phyloP scores from a whole-genome alignment of 2,888 invertebrate species.

The Mellilla xanthometata region DNA sequence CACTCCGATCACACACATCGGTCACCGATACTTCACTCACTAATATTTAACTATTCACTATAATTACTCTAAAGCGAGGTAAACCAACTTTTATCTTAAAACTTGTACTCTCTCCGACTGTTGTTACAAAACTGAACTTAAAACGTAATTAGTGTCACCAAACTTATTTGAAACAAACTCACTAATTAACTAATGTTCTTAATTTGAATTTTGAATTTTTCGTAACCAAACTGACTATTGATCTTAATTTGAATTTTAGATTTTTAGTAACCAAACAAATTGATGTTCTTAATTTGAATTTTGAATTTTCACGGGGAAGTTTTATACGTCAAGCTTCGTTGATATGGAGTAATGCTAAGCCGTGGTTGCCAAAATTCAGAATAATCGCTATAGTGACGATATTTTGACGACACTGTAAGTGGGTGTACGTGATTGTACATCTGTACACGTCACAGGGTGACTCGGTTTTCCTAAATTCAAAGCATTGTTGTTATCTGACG shows the following conservation, averaged over 20 bases:
- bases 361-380: conserved; percentile 34
- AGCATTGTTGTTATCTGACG: conserved; percentile 10
- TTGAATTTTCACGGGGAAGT: conserved; percentile 27
- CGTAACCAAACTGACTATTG: too few relatives aligned
- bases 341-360: conserved; percentile 24
- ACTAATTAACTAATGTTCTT: conserved; percentile 25
- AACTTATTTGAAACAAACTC: conserved; percentile 12
- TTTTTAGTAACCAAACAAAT: too few relatives aligned
- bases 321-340: conserved; percentile 27
- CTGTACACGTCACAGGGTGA: conserved; percentile 38
- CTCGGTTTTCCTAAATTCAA: conserved; percentile 24
- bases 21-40: conserved; percentile 7
- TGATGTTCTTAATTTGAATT: too few relatives aligned
- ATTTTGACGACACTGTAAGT: conserved; percentile 26
- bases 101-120: conserved; percentile 6
- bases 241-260: too few relatives aligned
- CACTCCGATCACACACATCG: conserved; percentile 75
- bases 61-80: neutral
- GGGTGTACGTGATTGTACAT: conserved; percentile 23
- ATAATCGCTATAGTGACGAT: conserved; percentile 23
- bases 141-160: conserved; percentile 22
- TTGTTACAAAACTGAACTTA: conserved; percentile 12
- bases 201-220: conserved; percentile 35
- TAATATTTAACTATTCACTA: neutral
- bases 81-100: neutral